Percentiles rank a stretch among this genome's conserved stretches.
phyloP scores from a whole-genome alignment of 2,113 vertebrate species.

The Puma concolor region DNA sequence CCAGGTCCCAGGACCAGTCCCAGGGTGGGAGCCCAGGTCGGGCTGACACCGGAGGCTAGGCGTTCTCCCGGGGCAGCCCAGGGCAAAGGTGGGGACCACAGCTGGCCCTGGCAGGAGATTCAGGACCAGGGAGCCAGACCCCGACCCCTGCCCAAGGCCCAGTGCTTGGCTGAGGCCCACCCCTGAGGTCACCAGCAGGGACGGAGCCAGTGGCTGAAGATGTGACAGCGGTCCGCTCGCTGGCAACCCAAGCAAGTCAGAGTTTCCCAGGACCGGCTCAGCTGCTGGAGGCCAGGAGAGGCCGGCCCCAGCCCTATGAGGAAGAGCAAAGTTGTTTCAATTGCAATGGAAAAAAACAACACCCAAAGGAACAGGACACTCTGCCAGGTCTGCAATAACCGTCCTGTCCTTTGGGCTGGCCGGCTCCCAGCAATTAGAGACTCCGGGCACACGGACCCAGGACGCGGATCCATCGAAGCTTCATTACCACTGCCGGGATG shows the following conservation, averaged over 20 bases:
- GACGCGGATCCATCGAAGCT: neutral
- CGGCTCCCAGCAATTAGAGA: conserved; percentile 40
- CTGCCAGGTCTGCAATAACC: conserved; percentile 4
- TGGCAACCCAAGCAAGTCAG: neutral
- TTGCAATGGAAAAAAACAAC: conserved; percentile 62
- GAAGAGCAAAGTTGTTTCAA: neutral
- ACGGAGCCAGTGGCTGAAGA: neutral
- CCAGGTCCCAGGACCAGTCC: neutral
- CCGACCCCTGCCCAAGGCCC: neutral
- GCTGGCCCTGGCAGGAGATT: neutral
- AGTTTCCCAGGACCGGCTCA: neutral
- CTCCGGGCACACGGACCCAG: neutral
- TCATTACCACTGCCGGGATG: neutral
- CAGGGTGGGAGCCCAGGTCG: neutral
- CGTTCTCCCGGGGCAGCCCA: neutral
- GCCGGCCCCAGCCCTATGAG: neutral
- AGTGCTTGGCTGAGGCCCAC: neutral
- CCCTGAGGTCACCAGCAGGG: neutral
- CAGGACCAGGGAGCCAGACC: neutral
- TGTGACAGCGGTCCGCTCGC: neutral
- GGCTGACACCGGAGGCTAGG: neutral
- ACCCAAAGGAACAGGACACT: conserved; percentile 35
- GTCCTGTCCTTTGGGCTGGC: conserved; percentile 40
- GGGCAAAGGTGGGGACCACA: neutral
- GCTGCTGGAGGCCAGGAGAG: neutral